These are phyloP conservation scores for Molorchus minor DNA, from an alignment of 2,888 invertebrate genomes.

Conservation along the genomic window DNA sequence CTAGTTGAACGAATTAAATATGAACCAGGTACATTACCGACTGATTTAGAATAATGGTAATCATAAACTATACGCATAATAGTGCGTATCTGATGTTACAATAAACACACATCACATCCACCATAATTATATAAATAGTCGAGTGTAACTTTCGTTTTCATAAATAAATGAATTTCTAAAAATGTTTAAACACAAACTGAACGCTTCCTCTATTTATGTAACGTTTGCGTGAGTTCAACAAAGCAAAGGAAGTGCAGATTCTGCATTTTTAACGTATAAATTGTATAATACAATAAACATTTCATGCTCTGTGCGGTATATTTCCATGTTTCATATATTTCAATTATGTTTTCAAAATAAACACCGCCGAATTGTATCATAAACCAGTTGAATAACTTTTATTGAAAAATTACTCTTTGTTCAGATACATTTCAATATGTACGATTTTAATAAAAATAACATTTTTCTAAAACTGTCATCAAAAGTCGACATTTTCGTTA, in stretches of 20 bases:
- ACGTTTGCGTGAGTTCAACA: conserved; percentile 53
- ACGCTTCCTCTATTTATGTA: conserved; percentile 55
- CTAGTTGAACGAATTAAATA: conserved; percentile 28
- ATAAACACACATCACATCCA: conserved; percentile 15
- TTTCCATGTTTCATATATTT: conserved; percentile 22
- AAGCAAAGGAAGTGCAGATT: conserved; percentile 53
- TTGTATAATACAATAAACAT: conserved; percentile 41
- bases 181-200: conserved; percentile 46
- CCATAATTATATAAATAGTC: conserved; percentile 14
- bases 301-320: conserved; percentile 31
- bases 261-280: conserved; percentile 40
- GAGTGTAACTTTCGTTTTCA: conserved; percentile 31
- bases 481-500: no score
- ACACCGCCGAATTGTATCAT: conserved; percentile 2
- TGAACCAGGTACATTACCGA: conserved; percentile 20
- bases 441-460: no score
- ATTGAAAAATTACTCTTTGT: no score
- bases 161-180: conserved; percentile 47
- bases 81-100: conserved; percentile 31
- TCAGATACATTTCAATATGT: no score
- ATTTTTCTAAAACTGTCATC: no score
- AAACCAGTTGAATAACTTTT: no score
- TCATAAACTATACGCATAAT: conserved; percentile 31
- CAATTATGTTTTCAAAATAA: conserved; percentile 18
- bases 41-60: conserved; percentile 26